A percentile compares a stretch with the other conserved stretches of the same genome.
phyloP scores from a whole-genome alignment of 30 jellyfish, hydroid and myxozoan genomes.

The Aurelia sp. region DNA sequence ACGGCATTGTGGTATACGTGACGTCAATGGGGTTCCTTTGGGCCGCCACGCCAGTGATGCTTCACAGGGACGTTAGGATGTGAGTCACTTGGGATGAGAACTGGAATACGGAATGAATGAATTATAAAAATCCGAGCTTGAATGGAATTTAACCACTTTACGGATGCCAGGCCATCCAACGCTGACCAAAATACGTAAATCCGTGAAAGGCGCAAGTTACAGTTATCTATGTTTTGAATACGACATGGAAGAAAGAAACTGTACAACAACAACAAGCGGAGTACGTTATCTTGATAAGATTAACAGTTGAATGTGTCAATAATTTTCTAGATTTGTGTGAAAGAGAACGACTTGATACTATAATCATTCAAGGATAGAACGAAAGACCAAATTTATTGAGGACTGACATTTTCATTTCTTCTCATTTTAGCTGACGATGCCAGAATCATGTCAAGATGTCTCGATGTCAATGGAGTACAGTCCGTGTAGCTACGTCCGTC shows the following conservation, averaged over 20 bases:
- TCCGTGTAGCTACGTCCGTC: conserved; percentile 68
- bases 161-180: conserved; percentile 47
- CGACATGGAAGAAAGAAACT: conserved; percentile 27
- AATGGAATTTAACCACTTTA: conserved; percentile 42
- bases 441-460: conserved; percentile 43
- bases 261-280: neutral
- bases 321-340: no score
- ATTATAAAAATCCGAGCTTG: neutral
- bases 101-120: neutral
- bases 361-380: no score
- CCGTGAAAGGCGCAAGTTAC: neutral
- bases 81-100: conserved; percentile 29
- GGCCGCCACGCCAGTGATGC: conserved; percentile 2
- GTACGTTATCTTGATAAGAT: no score
- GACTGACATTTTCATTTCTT: neutral
- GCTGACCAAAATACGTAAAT: conserved; percentile 20
- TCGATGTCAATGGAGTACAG: conserved; percentile 51
- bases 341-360: no score
- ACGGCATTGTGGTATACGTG: conserved; percentile 38
- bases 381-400: no score
- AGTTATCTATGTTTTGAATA: neutral
- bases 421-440: conserved; percentile 15
- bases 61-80: conserved; percentile 32
- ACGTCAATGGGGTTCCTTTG: conserved; percentile 20
- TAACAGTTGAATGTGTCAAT: no score